Evolutionary conservation across 37 sponge, comb jelly and placozoan species (phyloP).

Genomic region (Spongia lamella): DNA sequence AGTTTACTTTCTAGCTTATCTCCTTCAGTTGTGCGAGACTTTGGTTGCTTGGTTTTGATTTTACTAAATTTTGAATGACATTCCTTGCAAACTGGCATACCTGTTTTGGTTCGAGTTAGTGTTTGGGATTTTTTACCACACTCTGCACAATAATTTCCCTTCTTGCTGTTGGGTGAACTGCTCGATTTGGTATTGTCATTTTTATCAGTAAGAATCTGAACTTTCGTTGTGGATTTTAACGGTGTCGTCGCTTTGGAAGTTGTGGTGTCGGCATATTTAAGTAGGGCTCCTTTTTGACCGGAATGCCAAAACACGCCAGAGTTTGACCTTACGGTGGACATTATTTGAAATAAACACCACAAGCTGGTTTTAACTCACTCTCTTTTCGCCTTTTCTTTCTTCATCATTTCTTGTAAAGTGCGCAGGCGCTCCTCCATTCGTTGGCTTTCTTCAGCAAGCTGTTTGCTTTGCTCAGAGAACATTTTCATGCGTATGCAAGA

Average conservation of each 20-base stretch:
- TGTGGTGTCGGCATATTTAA: constrained; percentile 16
- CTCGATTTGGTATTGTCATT: too few relatives aligned
- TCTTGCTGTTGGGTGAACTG: neutral
- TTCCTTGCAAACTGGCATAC: neutral
- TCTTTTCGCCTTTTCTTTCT: constrained; percentile 67
- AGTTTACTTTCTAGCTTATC: too few relatives aligned
- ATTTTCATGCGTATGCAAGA: too few relatives aligned
- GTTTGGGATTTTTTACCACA: constrained; percentile 1
- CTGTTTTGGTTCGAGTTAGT: neutral
- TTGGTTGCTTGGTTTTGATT: too few relatives aligned
- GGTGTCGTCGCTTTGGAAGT: neutral
- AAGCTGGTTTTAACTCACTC: constrained; percentile 32
- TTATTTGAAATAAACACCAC: neutral
- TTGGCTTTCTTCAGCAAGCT: constrained; percentile 50
- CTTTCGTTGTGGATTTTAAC: neutral
- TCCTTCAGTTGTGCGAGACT: neutral
- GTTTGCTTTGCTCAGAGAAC: too few relatives aligned
- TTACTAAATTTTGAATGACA: too few relatives aligned
- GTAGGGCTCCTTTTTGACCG: constrained; percentile 63
- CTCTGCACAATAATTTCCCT: neutral
- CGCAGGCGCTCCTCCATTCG: constrained; percentile 70
- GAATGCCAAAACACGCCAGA: constrained; percentile 48
- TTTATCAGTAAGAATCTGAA: neutral
- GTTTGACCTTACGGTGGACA: neutral
- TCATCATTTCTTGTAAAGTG: constrained; percentile 59